phyloP scores from a whole-genome alignment of 2,113 vertebrate genomes.

The Epinephelus lanceolatus region DNA sequence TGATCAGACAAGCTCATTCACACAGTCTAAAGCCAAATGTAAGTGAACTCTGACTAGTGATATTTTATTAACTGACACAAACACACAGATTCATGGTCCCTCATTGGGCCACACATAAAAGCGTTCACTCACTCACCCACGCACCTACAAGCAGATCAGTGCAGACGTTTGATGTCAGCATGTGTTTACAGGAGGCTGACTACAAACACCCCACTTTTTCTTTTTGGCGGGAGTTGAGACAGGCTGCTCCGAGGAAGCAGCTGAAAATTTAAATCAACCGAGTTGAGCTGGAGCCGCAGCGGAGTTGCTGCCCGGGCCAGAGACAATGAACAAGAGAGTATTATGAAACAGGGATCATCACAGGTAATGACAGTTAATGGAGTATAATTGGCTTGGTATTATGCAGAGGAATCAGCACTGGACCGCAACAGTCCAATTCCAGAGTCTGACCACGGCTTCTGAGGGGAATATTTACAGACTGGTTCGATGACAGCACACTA shows the following conservation, averaged over 20 bases:
- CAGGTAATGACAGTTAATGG: slow-evolving; percentile 71
- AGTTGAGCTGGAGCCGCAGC: slow-evolving; percentile 18
- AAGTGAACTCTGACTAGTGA: neutral
- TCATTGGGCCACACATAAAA: slow-evolving; percentile 6
- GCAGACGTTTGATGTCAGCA: slow-evolving; percentile 26
- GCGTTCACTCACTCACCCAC: neutral
- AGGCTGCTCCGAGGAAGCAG: slow-evolving; percentile 25
- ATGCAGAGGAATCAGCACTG: slow-evolving; percentile 53
- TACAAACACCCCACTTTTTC: slow-evolving; percentile 1
- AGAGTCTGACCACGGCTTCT: slow-evolving; percentile 10
- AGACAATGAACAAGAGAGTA: slow-evolving; percentile 61
- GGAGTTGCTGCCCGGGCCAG: slow-evolving; percentile 5
- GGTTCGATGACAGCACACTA: slow-evolving; percentile 26
- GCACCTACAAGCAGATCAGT: neutral
- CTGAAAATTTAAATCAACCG: slow-evolving; percentile 45
- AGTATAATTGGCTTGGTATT: slow-evolving; percentile 60
- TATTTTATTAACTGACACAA: slow-evolving; percentile 10
- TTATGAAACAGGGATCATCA: slow-evolving; percentile 55
- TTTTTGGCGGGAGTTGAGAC: slow-evolving; percentile 41
- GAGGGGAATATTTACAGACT: slow-evolving; percentile 23
- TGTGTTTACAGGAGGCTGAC: slow-evolving; percentile 44
- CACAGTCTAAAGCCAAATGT: neutral
- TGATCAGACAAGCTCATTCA: neutral
- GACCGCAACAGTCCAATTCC: slow-evolving; percentile 44
- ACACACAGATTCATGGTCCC: slow-evolving; percentile 26